Conservation (phyloP, 1,140 invertebrate species). For the Probaryconus sp. region DNA sequence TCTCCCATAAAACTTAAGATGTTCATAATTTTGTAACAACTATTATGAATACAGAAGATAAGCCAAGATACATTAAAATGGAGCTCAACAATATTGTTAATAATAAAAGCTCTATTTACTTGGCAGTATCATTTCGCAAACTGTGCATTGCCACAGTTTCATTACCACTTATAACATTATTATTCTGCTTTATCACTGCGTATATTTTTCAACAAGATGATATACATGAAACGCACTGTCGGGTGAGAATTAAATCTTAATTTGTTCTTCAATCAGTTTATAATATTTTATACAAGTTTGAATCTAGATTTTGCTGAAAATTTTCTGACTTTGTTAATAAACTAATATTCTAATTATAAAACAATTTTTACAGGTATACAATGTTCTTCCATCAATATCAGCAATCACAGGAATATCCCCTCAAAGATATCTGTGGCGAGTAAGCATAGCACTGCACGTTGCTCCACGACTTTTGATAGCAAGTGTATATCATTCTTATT, state of each 20-base stretch:
- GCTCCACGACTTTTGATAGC: constrained; percentile 91
- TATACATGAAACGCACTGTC: constrained; percentile 94
- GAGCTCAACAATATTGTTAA: constrained; percentile 73
- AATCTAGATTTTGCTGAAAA: too few species aligned
- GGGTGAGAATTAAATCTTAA: constrained; percentile 81
- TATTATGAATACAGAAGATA: constrained; percentile 61
- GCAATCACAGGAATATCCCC: constrained; percentile 94
- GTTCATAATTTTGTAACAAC: constrained; percentile 42
- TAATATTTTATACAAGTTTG: too few species aligned
- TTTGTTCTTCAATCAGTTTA: constrained; percentile 6
- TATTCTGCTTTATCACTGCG: constrained; percentile 91
- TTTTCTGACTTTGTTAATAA: too few species aligned
- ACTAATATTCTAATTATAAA: too few species aligned
- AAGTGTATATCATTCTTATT: constrained; percentile 89
- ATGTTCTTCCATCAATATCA: constrained; percentile 94
- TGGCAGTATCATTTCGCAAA: constrained; percentile 81
- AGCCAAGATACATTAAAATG: constrained; percentile 66
- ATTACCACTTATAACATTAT: constrained; percentile 87
- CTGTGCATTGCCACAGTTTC: constrained; percentile 89
- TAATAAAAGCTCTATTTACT: constrained; percentile 74
- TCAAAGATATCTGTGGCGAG: constrained; percentile 94
- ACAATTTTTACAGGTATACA: constrained; percentile 85
- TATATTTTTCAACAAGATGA: constrained; percentile 93
- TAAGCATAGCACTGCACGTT: constrained; percentile 92
- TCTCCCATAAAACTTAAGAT: constrained; percentile 46